Conservation (phyloP, 2,888 invertebrate genomes). For the Conus canariensis region DNA sequence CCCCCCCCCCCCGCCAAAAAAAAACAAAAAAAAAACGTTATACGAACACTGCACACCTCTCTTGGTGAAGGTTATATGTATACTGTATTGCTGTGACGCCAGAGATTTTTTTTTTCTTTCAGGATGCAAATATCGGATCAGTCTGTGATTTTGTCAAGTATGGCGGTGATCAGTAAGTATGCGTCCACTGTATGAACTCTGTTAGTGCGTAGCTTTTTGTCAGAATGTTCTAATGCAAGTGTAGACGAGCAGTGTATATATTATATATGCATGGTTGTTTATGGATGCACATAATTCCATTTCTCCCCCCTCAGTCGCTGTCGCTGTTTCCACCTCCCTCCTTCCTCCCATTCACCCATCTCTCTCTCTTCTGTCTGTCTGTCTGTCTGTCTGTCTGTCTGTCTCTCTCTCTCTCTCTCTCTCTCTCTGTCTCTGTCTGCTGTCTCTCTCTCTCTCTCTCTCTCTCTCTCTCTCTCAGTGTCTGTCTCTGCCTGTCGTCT, state of each 20-base stretch:
- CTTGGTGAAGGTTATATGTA: too few species aligned
- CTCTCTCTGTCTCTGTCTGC: neutral
- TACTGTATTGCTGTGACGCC: neutral
- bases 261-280: too few species aligned
- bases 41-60: too few species aligned
- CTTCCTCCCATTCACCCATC: neutral
- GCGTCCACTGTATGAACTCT: neutral
- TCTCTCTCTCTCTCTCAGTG: neutral
- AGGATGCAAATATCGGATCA: slow-evolving; percentile 59
- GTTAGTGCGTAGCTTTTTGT: neutral
- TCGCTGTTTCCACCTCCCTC: neutral
- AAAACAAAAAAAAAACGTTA: too few species aligned
- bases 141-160: slow-evolving; percentile 76
- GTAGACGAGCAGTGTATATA: too few species aligned
- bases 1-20: too few species aligned
- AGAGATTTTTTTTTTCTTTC: neutral
- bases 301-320: neutral
- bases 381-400: neutral
- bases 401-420: neutral
- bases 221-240: neutral
- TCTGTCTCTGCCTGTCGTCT: neutral
- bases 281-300: too few species aligned
- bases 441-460: slow-evolving; percentile 3
- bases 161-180: slow-evolving; percentile 73
- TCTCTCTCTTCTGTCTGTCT: neutral